A percentile compares a stretch with the other conserved stretches of the same genome.
Conservation (phyloP, 2,113 vertebrate species). For the Neogale vison region DNA sequence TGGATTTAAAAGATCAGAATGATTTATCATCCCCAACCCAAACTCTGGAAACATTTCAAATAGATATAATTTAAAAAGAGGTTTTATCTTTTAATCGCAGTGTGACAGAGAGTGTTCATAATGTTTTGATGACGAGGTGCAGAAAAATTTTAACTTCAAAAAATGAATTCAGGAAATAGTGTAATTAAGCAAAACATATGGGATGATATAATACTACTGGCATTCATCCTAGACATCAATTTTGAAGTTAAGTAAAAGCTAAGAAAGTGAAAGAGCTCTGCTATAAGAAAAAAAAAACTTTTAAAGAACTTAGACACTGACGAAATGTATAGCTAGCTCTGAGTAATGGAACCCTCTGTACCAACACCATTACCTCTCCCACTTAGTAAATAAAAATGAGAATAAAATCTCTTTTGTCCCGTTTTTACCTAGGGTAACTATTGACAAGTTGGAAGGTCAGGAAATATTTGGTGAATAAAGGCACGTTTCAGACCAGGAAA, state of each 20-base stretch:
- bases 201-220: constrained; percentile 74
- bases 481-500: not conserved
- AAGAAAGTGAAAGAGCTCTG: constrained; percentile 55
- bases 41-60: constrained; percentile 67
- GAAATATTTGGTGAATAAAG: not conserved
- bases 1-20: constrained; percentile 58
- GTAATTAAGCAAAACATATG: constrained; percentile 75
- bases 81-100: constrained; percentile 66
- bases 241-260: constrained; percentile 69
- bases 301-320: constrained; percentile 20
- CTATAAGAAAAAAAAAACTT: not conserved
- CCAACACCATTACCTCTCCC: not conserved
- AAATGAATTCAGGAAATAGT: constrained; percentile 72
- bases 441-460: not conserved
- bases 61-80: constrained; percentile 60
- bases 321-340: not conserved
- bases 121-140: constrained; percentile 70
- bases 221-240: constrained; percentile 75
- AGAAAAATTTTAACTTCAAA: constrained; percentile 65
- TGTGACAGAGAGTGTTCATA: constrained; percentile 72
- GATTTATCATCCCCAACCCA: constrained; percentile 11
- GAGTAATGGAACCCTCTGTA: not conserved
- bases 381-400: not conserved
- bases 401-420: not conserved
- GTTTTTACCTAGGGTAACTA: not conserved